Evolutionary conservation across 2,888 invertebrate genomes (phyloP).

Genomic region (Dorcus parallelipipedus): DNA sequence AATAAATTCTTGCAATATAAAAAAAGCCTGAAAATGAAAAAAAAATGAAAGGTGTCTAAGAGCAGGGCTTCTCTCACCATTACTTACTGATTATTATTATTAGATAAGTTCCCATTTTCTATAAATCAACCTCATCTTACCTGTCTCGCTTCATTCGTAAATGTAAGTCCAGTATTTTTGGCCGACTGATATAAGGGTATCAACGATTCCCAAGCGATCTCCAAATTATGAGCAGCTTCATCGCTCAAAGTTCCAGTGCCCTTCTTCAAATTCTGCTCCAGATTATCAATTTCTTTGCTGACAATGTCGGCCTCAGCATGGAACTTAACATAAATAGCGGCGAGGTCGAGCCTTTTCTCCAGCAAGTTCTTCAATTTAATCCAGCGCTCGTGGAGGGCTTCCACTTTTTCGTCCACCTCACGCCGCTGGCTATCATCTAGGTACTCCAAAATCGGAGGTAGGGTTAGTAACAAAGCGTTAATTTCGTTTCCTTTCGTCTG

Average conservation of each 20-base stretch:
- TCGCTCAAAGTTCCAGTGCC: conserved; percentile 51
- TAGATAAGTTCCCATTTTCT: neutral
- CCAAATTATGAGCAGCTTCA: conserved; percentile 51
- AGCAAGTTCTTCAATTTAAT: conserved; percentile 58
- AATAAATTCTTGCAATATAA: too few species aligned
- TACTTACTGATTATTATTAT: too few species aligned
- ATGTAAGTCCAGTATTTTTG: conserved; percentile 63
- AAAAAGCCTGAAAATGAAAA: too few species aligned
- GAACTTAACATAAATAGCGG: conserved; percentile 67
- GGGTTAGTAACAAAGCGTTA: conserved; percentile 60
- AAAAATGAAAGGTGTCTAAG: too few species aligned
- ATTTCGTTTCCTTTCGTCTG: conserved; percentile 67
- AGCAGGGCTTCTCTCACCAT: too few species aligned
- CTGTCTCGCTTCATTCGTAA: conserved; percentile 59
- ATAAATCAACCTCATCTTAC: conserved; percentile 42
- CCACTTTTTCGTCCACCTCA: conserved; percentile 62
- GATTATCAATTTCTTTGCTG: conserved; percentile 60
- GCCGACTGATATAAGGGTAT: conserved; percentile 63
- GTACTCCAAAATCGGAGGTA: conserved; percentile 61
- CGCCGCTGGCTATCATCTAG: conserved; percentile 62
- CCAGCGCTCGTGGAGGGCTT: conserved; percentile 62
- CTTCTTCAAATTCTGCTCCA: conserved; percentile 59
- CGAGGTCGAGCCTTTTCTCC: conserved; percentile 63
- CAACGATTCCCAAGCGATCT: conserved; percentile 64
- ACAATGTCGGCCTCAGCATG: conserved; percentile 67